Base-by-base conservation (phyloP, 1,140 invertebrate genomes). In the Ips nitidus region DNA sequence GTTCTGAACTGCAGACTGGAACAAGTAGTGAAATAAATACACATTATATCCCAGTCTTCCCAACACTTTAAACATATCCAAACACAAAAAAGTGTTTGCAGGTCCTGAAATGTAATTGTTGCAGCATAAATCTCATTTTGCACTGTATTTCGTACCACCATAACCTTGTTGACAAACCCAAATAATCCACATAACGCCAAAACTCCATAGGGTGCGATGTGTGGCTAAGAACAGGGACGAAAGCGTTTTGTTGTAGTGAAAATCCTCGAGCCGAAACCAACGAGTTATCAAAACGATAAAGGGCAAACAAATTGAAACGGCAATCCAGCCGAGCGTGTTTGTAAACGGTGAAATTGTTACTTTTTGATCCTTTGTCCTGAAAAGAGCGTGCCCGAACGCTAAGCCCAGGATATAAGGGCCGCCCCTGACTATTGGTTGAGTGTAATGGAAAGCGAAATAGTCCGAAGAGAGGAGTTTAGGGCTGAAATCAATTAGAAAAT, bases 101-200 rank as follows among this genome's bases (percentile, higher is more conserved):
- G 62, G 61, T 38, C 72, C 74, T 75, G 56, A 65, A 75, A 75
- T 6, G 1, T 41, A 41, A 41, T 22, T 22, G 22, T 22, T 22
- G 22, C 22, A 22, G 22, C 22, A 22, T 4, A 5, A 55, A n/a
- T 55, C 36, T 55, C 37, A 5, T 55, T 37, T 55, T 36, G 52
- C 5, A 55, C 52, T 36, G 22, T 22, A 8, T 1, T 56, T 8
- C 56, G 52, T 52, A 70, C 47, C 45, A 6, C 68, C 75, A 50
- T 74, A 45, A 43, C 72, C 73, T 41, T 69, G 66, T 41, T 69
- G 70, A 47, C 75, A 76, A 63, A 65, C 63, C 74, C 74, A 73
- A 36, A 75, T 66, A 40, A 76, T 71, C 74, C 75, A 75, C 52
- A 73, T 66, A 2, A 76, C 37, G 4, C 73, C 71, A 36, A 76